phyloP scores from a whole-genome alignment of 2,888 invertebrate genomes.

The Drosophila kambysellisi region DNA sequence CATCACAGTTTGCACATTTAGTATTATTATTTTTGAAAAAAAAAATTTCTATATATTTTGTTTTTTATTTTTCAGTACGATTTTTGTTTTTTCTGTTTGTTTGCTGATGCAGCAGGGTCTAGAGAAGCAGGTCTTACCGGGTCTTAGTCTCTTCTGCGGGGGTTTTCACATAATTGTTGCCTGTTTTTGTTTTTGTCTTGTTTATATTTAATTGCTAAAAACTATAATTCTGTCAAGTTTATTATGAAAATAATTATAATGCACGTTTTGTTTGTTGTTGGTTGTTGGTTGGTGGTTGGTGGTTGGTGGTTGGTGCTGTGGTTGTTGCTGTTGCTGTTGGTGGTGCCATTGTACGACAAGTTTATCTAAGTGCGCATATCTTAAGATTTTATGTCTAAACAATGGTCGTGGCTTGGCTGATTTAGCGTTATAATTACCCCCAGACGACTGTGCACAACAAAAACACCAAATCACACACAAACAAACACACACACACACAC shows the following conservation, averaged over 20 bases:
- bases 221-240: slow-evolving; percentile 82
- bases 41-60: slow-evolving; percentile 33
- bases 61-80: slow-evolving; percentile 23
- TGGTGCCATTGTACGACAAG: slow-evolving; percentile 67
- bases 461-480: slow-evolving; percentile 43
- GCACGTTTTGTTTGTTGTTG: slow-evolving; percentile 59
- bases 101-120: slow-evolving; percentile 62
- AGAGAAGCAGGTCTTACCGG: slow-evolving; percentile 62
- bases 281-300: slow-evolving; percentile 17
- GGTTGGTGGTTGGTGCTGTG: slow-evolving; percentile 3
- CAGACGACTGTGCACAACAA: slow-evolving; percentile 55
- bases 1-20: slow-evolving; percentile 69
- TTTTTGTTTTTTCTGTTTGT: slow-evolving; percentile 24
- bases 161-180: slow-evolving; percentile 75
- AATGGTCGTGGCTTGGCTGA: slow-evolving; percentile 73
- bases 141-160: slow-evolving; percentile 42
- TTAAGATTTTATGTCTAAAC: slow-evolving; percentile 63
- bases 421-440: slow-evolving; percentile 79
- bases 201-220: slow-evolving; percentile 81
- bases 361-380: slow-evolving; percentile 80
- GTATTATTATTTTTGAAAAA: slow-evolving; percentile 48
- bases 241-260: slow-evolving; percentile 81
- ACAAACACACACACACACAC: slow-evolving; percentile 21
- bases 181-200: slow-evolving; percentile 57
- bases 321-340: slow-evolving; percentile 29